Conservation (phyloP, 2,888 invertebrate genomes). For the Steinernema hermaphroditum region DNA sequence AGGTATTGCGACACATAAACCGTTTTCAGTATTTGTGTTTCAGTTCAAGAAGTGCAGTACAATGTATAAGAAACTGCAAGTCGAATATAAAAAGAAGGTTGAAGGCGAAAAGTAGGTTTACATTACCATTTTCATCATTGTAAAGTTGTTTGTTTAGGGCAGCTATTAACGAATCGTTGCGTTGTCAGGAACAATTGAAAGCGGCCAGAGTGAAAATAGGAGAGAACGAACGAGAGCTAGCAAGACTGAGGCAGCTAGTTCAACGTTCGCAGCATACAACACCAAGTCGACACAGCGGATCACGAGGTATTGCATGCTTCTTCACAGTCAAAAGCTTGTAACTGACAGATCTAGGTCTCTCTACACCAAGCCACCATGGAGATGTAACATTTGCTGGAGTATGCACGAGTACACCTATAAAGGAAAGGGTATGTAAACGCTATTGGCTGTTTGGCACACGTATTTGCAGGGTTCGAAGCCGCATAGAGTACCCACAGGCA, state of each 20-base stretch:
- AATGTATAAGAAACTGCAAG: slow-evolving; percentile 9
- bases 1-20: neutral
- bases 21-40: neutral
- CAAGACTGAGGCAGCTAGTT: neutral
- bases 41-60: slow-evolving; percentile 12
- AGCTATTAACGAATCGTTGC: neutral
- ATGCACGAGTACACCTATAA: slow-evolving; percentile 3
- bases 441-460: no score
- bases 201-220: neutral
- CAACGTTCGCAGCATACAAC: neutral
- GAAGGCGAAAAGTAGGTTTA: slow-evolving; percentile 5
- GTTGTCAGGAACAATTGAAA: slow-evolving; percentile 1
- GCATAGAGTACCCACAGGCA: neutral
- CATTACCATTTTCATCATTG: neutral
- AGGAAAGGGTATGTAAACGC: neutral
- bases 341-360: no score
- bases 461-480: neutral
- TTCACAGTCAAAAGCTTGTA: no score
- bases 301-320: neutral
- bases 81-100: neutral
- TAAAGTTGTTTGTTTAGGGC: neutral
- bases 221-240: neutral
- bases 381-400: neutral
- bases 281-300: slow-evolving; percentile 7
- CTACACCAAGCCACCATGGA: neutral